Evolutionary conservation across 2,888 invertebrate genomes (phyloP).

Genomic region (Oligia strigilis): DNA sequence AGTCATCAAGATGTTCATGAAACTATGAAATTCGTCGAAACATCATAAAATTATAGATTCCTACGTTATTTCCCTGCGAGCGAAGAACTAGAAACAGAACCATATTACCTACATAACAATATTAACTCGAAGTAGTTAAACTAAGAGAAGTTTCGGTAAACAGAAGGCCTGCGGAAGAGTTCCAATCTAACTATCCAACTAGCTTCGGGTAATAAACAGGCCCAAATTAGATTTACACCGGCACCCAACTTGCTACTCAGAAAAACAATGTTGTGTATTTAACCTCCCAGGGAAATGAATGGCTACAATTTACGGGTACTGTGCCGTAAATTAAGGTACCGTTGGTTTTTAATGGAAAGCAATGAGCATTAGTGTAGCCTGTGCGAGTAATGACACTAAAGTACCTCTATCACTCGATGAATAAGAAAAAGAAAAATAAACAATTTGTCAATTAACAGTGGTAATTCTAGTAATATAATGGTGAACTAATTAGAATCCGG

Average conservation of each 20-base stretch:
- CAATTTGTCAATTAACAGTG: not conserved
- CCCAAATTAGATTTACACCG: constrained; percentile 57
- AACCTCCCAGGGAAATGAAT: constrained; percentile 33
- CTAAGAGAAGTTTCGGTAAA: constrained; percentile 43
- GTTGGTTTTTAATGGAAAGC: constrained; percentile 31
- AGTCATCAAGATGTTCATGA: too few relatives aligned
- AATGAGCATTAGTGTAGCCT: not conserved
- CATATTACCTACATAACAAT: constrained; percentile 16
- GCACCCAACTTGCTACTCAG: constrained; percentile 41
- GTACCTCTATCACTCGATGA: not conserved
- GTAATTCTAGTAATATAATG: not conserved
- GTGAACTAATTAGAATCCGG: not conserved
- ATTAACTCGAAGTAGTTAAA: constrained; percentile 45
- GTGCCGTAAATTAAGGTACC: not conserved
- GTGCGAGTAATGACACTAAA: not conserved
- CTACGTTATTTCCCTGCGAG: not conserved
- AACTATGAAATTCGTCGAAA: not conserved
- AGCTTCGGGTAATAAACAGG: constrained; percentile 27
- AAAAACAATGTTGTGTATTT: constrained; percentile 50
- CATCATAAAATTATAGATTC: not conserved
- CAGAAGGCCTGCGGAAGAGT: constrained; percentile 26
- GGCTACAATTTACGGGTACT: constrained; percentile 28
- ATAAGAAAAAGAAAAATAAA: not conserved
- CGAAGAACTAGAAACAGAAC: constrained; percentile 10
- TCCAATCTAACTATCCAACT: constrained; percentile 39